Evolutionary conservation across 2,888 invertebrate species (phyloP), one percentile per base, ranked within the genome.

Genomic region (Antitype chi): DNA sequence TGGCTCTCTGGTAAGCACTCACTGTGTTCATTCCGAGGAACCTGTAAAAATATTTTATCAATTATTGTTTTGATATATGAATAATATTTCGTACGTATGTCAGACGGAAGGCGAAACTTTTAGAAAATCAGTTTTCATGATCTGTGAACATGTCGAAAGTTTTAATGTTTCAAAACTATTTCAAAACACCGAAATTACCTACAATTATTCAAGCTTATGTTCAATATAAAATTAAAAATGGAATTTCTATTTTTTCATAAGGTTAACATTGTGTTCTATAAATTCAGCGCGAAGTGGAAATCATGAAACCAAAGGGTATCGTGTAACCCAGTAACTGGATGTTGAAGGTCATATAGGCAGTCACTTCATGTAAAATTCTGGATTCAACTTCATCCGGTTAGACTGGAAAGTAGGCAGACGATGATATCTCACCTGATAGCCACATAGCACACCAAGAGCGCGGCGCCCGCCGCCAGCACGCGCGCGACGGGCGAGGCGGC

Each of bases 1-100:
- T 98, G 88, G 99, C 99, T 81, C 98, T 97, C 90, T 99, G 98
- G 96, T 99, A 99, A n/a, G 99, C 99, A 75, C 98, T 98, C 70
- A 98, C 98, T 3, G 99, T 98, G 91, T 98, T 99, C 93, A 98
- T 98, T 81, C 99, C 98, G 85, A 99, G 97, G 93, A 98, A 98
- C 94, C 99, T 99, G 94, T 8, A 66, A 70, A 53, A 17, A 49
- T 0, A 57, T 20, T n/a, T 47, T 38, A 23, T 59, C 32, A 38
- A 55, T 70, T 9, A 70, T 15, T 57, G 1, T 57, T 70, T 43
- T 11, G 17, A 17, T 67, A 38, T 47, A 13, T 43, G 11, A 8
- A 59, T 59, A 59, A 9, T 11, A 60, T 59, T 8, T 25, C 8
- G 15, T 25, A 25, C 2, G n/a, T 13, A 57, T 28, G 60, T 32